phyloP scores from a whole-genome alignment of 92 coral and sea anemone species.

The Porites evermanni region DNA sequence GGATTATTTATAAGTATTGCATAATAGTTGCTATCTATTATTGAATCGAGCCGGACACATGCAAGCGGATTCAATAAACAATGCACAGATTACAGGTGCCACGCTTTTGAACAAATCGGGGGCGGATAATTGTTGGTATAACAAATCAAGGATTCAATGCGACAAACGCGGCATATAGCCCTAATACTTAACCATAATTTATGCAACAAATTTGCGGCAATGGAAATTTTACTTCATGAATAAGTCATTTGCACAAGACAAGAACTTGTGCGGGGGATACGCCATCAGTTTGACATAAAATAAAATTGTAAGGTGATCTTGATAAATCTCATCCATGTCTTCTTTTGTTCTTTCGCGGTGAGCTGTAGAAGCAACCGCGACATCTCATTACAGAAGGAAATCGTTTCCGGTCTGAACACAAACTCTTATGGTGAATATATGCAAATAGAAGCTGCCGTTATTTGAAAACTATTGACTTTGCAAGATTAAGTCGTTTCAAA shows the following conservation, averaged over 20 bases:
- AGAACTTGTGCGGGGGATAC: not conserved
- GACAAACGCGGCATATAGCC: not conserved
- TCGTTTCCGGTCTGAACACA: not conserved
- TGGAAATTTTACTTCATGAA: slow-evolving; percentile 1
- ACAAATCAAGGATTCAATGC: not conserved
- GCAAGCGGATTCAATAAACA: slow-evolving; percentile 8
- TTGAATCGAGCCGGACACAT: not conserved
- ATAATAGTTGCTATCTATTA: not conserved
- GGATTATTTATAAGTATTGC: slow-evolving; percentile 6
- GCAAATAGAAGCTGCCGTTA: not conserved
- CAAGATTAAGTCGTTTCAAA: not conserved
- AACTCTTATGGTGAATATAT: not conserved
- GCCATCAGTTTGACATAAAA: not conserved
- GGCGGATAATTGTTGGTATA: slow-evolving; percentile 8
- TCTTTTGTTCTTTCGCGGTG: not conserved
- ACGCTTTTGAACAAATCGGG: not conserved
- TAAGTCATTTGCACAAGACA: slow-evolving; percentile 21
- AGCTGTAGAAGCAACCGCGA: too few relatives aligned
- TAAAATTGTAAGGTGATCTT: slow-evolving; percentile 16
- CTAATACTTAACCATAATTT: not conserved
- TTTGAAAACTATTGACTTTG: not conserved
- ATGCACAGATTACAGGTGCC: slow-evolving; percentile 28
- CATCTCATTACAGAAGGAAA: not conserved
- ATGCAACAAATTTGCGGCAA: not conserved
- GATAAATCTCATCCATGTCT: slow-evolving; percentile 2